phyloP scores from a whole-genome alignment of 2,113 vertebrate species.

The Poeciliopsis turrubarensis region DNA sequence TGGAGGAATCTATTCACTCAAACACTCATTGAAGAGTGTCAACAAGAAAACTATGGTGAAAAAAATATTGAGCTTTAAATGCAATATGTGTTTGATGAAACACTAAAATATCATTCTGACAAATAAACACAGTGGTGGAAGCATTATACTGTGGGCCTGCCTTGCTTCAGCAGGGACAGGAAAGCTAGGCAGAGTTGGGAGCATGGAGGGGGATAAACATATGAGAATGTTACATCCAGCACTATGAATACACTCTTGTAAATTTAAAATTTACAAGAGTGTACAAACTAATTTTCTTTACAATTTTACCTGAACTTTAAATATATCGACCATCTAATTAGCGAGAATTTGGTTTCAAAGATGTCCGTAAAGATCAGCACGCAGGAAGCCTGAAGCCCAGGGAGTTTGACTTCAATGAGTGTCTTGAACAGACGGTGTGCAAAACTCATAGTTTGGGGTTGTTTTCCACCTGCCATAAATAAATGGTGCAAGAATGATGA shows the following conservation, averaged over 20 bases:
- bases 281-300: not conserved
- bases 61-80: not conserved
- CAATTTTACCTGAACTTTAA: not conserved
- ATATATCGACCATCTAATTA: too few species aligned
- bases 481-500: constrained; percentile 1
- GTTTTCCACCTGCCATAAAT: not conserved
- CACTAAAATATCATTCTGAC: not conserved
- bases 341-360: too few species aligned
- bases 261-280: not conserved
- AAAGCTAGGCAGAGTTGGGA: not conserved
- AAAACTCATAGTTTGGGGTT: not conserved
- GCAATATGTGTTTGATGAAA: not conserved
- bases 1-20: not conserved
- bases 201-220: not conserved
- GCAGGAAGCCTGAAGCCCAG: not conserved
- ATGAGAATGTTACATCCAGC: too few species aligned
- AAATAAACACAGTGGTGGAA: not conserved
- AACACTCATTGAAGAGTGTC: not conserved
- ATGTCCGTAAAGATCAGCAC: not conserved
- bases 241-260: too few species aligned
- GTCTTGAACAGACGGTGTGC: too few species aligned
- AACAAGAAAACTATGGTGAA: not conserved
- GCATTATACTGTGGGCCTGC: not conserved
- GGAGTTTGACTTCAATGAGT: not conserved
- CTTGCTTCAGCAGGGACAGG: not conserved